Percentiles rank a stretch among this genome's conserved stretches.
Conservation (phyloP, 2,113 vertebrate species). For the Pachypanchax playfairii region DNA sequence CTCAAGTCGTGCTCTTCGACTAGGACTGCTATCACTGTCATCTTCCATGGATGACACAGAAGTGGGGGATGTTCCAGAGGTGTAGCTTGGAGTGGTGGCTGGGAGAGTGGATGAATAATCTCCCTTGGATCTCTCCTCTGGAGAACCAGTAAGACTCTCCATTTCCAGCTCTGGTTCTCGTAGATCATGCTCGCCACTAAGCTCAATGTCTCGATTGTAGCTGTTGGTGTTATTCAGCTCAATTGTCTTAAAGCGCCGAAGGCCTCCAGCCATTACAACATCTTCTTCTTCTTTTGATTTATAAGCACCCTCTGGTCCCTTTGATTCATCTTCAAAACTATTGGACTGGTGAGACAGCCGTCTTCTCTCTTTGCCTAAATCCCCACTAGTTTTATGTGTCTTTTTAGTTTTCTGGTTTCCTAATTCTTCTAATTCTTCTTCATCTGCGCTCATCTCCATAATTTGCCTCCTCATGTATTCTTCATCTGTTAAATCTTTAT, state of each 20-base stretch:
- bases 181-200: slow-evolving; percentile 86
- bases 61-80: slow-evolving; percentile 95
- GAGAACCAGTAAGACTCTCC: slow-evolving; percentile 97
- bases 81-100: slow-evolving; percentile 95
- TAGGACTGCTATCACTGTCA: slow-evolving; percentile 98
- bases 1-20: slow-evolving; percentile 92
- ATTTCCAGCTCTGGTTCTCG: slow-evolving; percentile 96
- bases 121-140: slow-evolving; percentile 93
- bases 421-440: slow-evolving; percentile 89
- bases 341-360: slow-evolving; percentile 85
- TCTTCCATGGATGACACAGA: slow-evolving; percentile 98
- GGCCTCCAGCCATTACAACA: slow-evolving; percentile 84
- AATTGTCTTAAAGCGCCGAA: slow-evolving; percentile 96
- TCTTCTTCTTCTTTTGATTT: slow-evolving; percentile 75
- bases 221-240: slow-evolving; percentile 94
- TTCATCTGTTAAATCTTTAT: slow-evolving; percentile 87
- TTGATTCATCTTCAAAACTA: slow-evolving; percentile 88
- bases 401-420: slow-evolving; percentile 79
- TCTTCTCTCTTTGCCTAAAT: slow-evolving; percentile 88
- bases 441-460: slow-evolving; percentile 97
- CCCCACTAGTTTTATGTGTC: slow-evolving; percentile 81
- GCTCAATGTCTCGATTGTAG: slow-evolving; percentile 88
- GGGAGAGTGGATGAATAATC: slow-evolving; percentile 97
- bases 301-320: slow-evolving; percentile 75
- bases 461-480: slow-evolving; percentile 97